phyloP scores from a whole-genome alignment of 1,140 invertebrate species.

The Drosophila sulfurigaster region DNA sequence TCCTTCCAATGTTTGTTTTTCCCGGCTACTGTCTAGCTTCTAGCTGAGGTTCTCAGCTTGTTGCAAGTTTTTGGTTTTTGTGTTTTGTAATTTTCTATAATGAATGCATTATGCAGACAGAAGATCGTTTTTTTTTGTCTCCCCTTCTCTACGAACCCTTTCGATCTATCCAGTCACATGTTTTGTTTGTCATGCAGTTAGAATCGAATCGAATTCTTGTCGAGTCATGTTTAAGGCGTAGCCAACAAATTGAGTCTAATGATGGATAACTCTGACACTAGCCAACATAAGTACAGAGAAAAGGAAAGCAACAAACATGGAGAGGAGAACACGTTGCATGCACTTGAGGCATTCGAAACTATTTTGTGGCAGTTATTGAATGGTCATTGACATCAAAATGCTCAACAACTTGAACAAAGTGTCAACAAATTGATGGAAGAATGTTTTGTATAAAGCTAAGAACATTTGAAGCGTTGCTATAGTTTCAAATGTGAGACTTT shows the following conservation, averaged over 20 bases:
- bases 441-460: conserved; percentile 7
- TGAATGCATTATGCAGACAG: conserved; percentile 57
- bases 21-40: conserved; percentile 36
- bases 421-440: conserved; percentile 44
- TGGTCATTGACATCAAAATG: conserved; percentile 44
- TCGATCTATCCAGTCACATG: background rate
- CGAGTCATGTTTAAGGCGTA: conserved; percentile 46
- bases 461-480: background rate
- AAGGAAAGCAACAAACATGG: background rate
- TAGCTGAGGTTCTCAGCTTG: conserved; percentile 45
- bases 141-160: background rate
- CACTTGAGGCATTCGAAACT: conserved; percentile 46
- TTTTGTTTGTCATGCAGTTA: conserved; percentile 56
- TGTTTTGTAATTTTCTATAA: conserved; percentile 61
- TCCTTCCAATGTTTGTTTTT: conserved; percentile 37
- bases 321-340: conserved; percentile 17
- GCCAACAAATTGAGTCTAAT: conserved; percentile 59
- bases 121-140: too few relatives aligned
- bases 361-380: conserved; percentile 51
- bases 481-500: background rate
- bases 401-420: conserved; percentile 30
- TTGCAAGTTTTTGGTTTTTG: conserved; percentile 67
- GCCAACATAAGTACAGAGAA: background rate
- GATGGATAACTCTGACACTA: conserved; percentile 49
- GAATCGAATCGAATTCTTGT: conserved; percentile 43